Base-by-base conservation (phyloP, 2,113 vertebrate species). In the Cavia porcellus region DNA sequence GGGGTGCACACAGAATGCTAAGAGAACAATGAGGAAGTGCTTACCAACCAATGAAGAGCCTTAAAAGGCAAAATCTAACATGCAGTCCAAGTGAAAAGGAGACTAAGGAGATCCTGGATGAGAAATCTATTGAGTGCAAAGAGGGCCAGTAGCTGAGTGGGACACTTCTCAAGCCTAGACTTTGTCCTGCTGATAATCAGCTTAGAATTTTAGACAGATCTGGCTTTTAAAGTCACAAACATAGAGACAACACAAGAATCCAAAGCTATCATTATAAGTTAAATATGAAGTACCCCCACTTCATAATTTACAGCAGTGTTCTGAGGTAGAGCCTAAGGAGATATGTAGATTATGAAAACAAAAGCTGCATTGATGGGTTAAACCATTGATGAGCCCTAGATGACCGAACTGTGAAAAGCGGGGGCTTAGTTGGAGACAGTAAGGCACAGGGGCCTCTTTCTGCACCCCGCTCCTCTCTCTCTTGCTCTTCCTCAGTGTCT, bases 151-250 rank as follows among this genome's bases (percentile, higher is more conserved):
- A 45, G 25, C 55, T 66, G 1, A 62, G 45, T 32, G 7, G 4
- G 11, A 0, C 13, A 0, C 5, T 0, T 15, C 30, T 62, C 62
- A 81, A 50, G 19, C 52, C 80, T 62, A 22, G 50, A 66, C 64
- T 68, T 75, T 84, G 30, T 70, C 25, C 42, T 25, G 0, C 32
- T 55, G 10, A 50, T 28, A 52, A 15, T 62, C 57, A 17, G 42
- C 6, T 8, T 62, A 79, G n/a, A 66, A 66, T 59, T 62, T 57
- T 45, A 57, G 5, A 32, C 57, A 75, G 82, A 25, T 75, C 47
- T 42, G 35, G 19, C 57, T 86, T 88, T 52, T 22, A 94, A 96
- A 94, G 35, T 94, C 14, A 70, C n/a, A 93, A 72, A 30, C 0
- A 28, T 74, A 83, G n/a, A 24, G 8, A 89, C 35, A 28, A n/a